Base-by-base conservation (phyloP, 2,888 invertebrate genomes). In the Drosophila paramelanica region DNA sequence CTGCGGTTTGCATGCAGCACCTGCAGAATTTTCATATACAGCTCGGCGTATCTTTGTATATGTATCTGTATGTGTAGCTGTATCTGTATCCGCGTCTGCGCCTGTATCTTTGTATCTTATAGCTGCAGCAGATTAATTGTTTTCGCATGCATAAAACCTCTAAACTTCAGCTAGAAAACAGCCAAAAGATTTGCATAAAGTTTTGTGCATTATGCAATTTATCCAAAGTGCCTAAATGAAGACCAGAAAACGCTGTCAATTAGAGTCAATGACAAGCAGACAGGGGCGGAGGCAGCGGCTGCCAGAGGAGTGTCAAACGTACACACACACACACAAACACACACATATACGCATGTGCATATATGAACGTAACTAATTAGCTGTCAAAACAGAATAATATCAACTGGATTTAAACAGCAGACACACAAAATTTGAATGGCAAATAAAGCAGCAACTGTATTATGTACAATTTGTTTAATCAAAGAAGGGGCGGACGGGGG, bases 371-470 rank as follows among this genome's bases (percentile, higher is more conserved):
- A 76, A 86, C 90, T 89, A 90, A 89, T 89, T 89, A 89, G 88
- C 90, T 89, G 89, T 90, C 90, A 89, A 88, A 89, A 85, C 79
- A 81, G 79, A 74, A 86, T 74, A 79, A 77, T 84, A 81, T 89
- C 79, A 81, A 81, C 70, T 72, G 75, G 62, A 69, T 74, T 59
- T 67, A 61, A 51, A 76, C 59, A 69, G 62, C 68, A 55, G 41
- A 47, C 50, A 61, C 47, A 67, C 59, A 57, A 51, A 68, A 77
- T 68, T 76, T 61, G 72, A 76, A 67, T 64, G 50, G 67, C 75
- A 77, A 71, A 79, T 70, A 77, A 70, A 73, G 38, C 59, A 60
- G 58, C 55, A 71, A 71, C 61, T 77, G 78, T 77, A 77, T 77
- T 77, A 73, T 73, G 61, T 69, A 61, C 77, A 74, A 73, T 76